Base-by-base conservation (phyloP, 2,113 vertebrate species). In the Anarhynchus alexandrinus region DNA sequence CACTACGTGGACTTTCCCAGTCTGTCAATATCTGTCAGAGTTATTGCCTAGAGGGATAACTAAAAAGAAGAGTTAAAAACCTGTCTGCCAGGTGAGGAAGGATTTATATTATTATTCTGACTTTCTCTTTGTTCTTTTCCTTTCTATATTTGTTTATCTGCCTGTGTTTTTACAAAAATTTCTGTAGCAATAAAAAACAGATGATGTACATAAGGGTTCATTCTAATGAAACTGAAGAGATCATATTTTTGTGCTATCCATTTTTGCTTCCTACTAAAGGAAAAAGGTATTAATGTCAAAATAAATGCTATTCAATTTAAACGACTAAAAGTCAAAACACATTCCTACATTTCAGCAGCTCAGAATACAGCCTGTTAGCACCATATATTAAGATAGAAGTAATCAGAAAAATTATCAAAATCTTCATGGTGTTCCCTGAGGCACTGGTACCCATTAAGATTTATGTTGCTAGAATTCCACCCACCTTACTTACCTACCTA, bases 11-110 rank as follows among this genome's bases (percentile, higher is more conserved):
- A 77, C 66, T 89, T 94, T 85, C 12, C 43, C 5, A 76, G 45
- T 79, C 77, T 96, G 70, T 89, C 88, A 94, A 49, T 89, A 85
- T 79, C 70, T 91, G 57, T 69, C 67, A 82, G 45, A 88, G 12
- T 58, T 91, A 93, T 54, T 65, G 29, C 62, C 62, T 73, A 61
- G 57, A 76, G 73, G 54, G 54, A 87, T 82, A 73, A 15, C 43
- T 20, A 82, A 96, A 82, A 92, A 32, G 25, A 92, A 88, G 14
- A 88, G 20, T 17, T 83, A 59, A 91, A 96, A 94, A 80, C 3
- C 12, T 79, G 10, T 51, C 83, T 91, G 40, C 6, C 45, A 30
- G 29, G 36, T 43, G 20, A 71, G 27, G 22, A 86, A 71, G 69
- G 86, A 67, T 67, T 92, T 74, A 45, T 84, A 65, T 29, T 89